Percentiles rank a stretch among this genome's conserved stretches.
Conservation (phyloP, 2,113 vertebrate species). For the Oreotrochilus melanogaster region DNA sequence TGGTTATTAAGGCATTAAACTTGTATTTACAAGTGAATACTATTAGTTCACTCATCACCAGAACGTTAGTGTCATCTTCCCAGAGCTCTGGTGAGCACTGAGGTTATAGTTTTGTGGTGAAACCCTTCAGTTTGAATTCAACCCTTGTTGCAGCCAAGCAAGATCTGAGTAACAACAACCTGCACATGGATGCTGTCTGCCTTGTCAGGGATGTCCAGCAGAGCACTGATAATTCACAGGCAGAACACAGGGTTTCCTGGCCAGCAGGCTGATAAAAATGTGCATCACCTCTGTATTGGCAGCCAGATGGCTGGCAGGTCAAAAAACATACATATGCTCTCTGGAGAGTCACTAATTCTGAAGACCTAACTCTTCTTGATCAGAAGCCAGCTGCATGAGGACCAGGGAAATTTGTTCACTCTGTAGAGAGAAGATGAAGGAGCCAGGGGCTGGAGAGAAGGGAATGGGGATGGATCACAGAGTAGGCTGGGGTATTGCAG, state of each 20-base stretch:
- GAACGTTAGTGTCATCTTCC: background rate
- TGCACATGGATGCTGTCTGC: background rate
- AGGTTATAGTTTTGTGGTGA: background rate
- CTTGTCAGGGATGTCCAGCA: background rate
- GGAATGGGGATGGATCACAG: background rate
- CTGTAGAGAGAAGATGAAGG: fast-evolving
- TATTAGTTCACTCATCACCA: background rate
- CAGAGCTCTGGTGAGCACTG: background rate
- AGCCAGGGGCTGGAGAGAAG: background rate
- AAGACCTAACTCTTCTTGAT: background rate
- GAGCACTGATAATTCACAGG: background rate
- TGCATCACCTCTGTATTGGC: background rate
- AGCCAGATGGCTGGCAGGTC: background rate
- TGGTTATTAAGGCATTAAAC: background rate
- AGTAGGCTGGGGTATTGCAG: background rate
- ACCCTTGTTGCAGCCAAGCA: background rate
- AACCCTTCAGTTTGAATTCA: background rate
- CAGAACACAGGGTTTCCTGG: background rate
- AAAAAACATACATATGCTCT: background rate
- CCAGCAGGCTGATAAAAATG: background rate
- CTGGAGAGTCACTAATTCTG: background rate
- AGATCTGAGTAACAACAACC: background rate
- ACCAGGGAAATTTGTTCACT: background rate
- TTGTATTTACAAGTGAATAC: background rate
- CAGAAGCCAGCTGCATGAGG: background rate